Percentiles rank a stretch among this genome's conserved stretches.
Conservation (phyloP, 2,797 vertebrate genomes). For the Podargus strigoides region DNA sequence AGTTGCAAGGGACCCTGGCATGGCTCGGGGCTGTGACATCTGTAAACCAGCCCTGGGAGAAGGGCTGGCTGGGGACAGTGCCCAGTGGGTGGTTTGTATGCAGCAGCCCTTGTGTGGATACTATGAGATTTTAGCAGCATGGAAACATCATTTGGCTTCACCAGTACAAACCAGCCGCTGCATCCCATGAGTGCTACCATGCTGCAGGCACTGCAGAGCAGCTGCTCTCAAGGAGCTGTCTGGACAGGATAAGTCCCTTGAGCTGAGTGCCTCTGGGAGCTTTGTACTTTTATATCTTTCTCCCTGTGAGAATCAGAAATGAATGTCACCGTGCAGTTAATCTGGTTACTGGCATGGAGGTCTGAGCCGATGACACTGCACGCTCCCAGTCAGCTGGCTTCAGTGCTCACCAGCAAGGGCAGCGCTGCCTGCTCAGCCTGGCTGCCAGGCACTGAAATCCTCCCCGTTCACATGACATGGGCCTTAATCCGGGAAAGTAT, state of each 20-base stretch:
- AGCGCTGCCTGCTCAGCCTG: not conserved
- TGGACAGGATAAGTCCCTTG: not conserved
- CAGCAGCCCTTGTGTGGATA: not conserved
- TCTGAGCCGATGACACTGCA: accelerated
- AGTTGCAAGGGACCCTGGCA: accelerated
- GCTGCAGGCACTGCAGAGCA: not conserved
- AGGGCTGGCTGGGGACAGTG: accelerated
- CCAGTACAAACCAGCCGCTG: not conserved
- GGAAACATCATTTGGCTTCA: not conserved
- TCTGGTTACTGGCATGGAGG: accelerated
- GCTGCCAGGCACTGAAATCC: not conserved
- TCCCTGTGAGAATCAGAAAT: not conserved
- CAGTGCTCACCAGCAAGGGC: not conserved
- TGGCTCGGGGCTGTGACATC: not conserved
- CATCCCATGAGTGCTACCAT: accelerated
- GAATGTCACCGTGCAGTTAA: accelerated
- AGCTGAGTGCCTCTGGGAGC: not conserved
- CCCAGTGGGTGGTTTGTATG: not conserved
- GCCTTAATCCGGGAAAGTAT: not conserved
- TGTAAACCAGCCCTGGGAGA: not conserved
- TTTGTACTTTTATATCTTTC: not conserved
- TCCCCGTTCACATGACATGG: accelerated
- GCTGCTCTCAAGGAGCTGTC: not conserved
- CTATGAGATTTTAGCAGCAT: not conserved
- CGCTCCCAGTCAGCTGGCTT: not conserved